Percentiles rank a stretch among this genome's conserved stretches.
Evolutionary conservation across 2,888 invertebrate genomes (phyloP).

Genomic region (Syrphus vitripennis): DNA sequence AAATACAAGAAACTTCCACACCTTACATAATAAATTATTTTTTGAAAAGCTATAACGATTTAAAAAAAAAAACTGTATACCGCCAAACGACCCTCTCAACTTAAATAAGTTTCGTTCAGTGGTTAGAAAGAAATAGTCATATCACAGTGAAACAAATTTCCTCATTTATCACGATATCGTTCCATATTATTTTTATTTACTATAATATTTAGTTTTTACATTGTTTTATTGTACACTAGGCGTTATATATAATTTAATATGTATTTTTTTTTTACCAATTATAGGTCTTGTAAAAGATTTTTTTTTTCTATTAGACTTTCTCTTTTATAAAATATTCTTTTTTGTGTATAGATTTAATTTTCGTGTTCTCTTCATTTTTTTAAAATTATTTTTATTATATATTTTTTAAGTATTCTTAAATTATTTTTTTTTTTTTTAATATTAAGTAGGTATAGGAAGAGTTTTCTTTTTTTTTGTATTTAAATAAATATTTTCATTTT

Average conservation of each 20-base stretch:
- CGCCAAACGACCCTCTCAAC: no score
- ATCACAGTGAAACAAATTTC: slow-evolving; percentile 18
- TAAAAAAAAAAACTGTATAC: no score
- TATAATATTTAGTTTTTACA: slow-evolving; percentile 23
- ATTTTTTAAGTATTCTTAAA: not conserved
- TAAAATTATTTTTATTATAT: not conserved
- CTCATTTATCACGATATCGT: slow-evolving; percentile 62
- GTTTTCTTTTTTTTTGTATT: slow-evolving; percentile 32
- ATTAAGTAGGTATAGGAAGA: slow-evolving; percentile 50
- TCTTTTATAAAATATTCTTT: slow-evolving; percentile 62
- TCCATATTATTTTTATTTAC: slow-evolving; percentile 46
- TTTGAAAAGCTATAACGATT: no score
- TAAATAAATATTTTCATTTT: slow-evolving; percentile 24
- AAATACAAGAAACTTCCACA: no score
- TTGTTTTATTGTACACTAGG: slow-evolving; percentile 58
- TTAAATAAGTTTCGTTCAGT: no score
- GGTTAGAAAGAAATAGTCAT: no score
- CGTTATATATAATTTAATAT: not conserved
- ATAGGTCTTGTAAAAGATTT: slow-evolving; percentile 53
- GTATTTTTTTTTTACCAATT: slow-evolving; percentile 25
- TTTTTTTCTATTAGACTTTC: slow-evolving; percentile 1
- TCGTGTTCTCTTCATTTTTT: not conserved
- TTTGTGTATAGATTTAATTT: slow-evolving; percentile 56
- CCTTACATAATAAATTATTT: no score
- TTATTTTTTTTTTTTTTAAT: slow-evolving; percentile 11